Conservation (phyloP, 2,797 vertebrate genomes). For the Moxostoma hubbsi region DNA sequence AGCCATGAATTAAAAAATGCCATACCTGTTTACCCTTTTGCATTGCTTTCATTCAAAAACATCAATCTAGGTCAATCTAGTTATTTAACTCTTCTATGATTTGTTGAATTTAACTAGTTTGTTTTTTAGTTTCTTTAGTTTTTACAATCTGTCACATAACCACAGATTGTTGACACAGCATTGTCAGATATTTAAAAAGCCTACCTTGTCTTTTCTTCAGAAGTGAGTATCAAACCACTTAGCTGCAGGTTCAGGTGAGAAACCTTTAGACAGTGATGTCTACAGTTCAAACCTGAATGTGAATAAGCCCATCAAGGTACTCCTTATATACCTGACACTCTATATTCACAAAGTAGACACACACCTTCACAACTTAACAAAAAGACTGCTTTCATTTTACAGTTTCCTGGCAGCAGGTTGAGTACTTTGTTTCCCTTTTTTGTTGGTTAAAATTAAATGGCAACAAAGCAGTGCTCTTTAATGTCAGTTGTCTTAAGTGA, state of each 20-base stretch:
- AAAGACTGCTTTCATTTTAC: slow-evolving; percentile 28
- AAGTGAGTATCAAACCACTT: background rate
- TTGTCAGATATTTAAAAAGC: background rate
- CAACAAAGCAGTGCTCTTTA: slow-evolving; percentile 14
- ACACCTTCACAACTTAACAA: background rate
- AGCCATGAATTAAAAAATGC: no score
- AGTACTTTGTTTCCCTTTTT: slow-evolving; percentile 35
- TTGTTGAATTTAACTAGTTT: background rate
- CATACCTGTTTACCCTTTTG: no score
- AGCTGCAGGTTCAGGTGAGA: background rate
- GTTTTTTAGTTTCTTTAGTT: background rate
- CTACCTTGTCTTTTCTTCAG: slow-evolving; percentile 36
- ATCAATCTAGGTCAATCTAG: no score
- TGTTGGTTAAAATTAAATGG: slow-evolving; percentile 14
- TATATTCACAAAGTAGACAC: slow-evolving; percentile 20
- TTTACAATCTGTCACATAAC: background rate
- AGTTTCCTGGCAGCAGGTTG: slow-evolving; percentile 49
- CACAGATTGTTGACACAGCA: background rate
- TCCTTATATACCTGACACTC: slow-evolving; percentile 6
- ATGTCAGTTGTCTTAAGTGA: slow-evolving; percentile 12
- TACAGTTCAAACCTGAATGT: background rate
- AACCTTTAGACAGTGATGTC: background rate
- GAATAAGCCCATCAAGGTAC: background rate
- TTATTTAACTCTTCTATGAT: no score
- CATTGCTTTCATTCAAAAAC: no score